Base-by-base conservation (phyloP, 30 jellyfish, hydroid and myxozoan genomes). In the Sanderia malayensis region DNA sequence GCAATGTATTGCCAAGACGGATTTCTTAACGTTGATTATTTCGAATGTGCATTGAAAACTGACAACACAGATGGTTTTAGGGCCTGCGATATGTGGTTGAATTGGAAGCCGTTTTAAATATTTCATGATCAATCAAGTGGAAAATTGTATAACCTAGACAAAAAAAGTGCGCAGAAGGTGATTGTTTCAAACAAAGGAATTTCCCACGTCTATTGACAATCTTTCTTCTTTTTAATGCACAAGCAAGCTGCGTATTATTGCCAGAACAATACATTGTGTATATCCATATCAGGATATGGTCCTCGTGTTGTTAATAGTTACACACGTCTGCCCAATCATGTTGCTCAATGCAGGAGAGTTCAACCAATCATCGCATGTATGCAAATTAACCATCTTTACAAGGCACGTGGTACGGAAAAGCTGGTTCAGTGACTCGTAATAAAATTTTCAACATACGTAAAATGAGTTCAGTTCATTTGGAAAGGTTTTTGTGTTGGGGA, bases 401-500 rank as follows among this genome's bases (percentile, higher is more conserved):
- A n/a, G 83, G 83, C 93, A 81, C 93, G 93, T 81, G 93, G 79
- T 67, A 27, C 71, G 52, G 37, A 46, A 81, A 67, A 70, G 82
- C 93, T 69, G 93, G 85, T 85, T 59, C 61, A 70, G 72, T 70
- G 76, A 81, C 70, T 68, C n/a, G n/a, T n/a, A 81, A 49, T 68
- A 81, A 79, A 70, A 81, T 47, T 70, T 81, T 81, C 79, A 46
- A 71, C 93, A 81, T 81, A 66, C 93, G 82, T 57, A 81, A 81
- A 68, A 83, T 81, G 93, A 81, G 93, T 78, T n/a, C n/a, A n/a
- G n/a, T n/a, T 71, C 85, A 70, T 66, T 66, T 81, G 60, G 82
- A 53, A 49, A 25, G 82, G 82, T 49, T 71, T n/a, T n/a, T 70
- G 93, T 81, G 84, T 70, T 81, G 78, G 83, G 93, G 93, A 66